Percentiles rank a stretch among this genome's conserved stretches.
Evolutionary conservation across 64 coral and sea anemone species (phyloP).

Genomic region (Actinia tenebrosa): DNA sequence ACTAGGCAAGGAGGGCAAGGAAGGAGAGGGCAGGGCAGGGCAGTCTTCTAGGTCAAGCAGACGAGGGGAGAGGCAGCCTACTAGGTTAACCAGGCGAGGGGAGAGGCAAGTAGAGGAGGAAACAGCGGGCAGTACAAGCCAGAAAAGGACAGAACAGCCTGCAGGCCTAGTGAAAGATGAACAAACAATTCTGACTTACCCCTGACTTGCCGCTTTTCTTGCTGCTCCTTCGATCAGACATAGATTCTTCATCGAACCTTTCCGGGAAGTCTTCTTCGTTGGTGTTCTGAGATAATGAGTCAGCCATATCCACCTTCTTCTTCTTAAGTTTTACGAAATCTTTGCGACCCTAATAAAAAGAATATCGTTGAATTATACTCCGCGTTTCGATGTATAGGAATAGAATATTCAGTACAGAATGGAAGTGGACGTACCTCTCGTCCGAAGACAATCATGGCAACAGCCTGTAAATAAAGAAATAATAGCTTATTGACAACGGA

Average conservation of each 20-base stretch:
- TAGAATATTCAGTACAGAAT: not conserved
- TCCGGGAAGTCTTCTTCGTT: constrained; percentile 19
- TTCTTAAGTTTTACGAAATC: constrained; percentile 48
- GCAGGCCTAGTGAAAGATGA: not conserved
- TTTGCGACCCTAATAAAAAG: constrained; percentile 59
- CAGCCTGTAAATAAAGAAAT: constrained; percentile 34
- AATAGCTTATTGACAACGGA: not conserved
- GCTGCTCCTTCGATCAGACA: not conserved
- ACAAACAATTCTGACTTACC: not conserved
- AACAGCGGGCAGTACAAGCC: too few relatives aligned
- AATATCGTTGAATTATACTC: not conserved
- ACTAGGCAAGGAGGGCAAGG: too few relatives aligned
- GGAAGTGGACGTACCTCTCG: constrained; percentile 50
- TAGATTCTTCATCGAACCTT: not conserved
- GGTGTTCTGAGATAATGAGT: constrained; percentile 11
- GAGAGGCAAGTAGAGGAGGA: too few relatives aligned
- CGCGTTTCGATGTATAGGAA: too few relatives aligned
- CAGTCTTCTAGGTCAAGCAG: too few relatives aligned
- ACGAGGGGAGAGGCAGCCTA: too few relatives aligned
- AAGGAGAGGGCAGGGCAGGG: too few relatives aligned
- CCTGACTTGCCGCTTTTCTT: not conserved
- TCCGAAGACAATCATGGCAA: constrained; percentile 78
- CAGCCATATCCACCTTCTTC: constrained; percentile 3
- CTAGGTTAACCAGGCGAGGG: too few relatives aligned
- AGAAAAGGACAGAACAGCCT: too few relatives aligned